phyloP scores from a whole-genome alignment of 2,797 vertebrate genomes.

The Eidolon dupreanum region DNA sequence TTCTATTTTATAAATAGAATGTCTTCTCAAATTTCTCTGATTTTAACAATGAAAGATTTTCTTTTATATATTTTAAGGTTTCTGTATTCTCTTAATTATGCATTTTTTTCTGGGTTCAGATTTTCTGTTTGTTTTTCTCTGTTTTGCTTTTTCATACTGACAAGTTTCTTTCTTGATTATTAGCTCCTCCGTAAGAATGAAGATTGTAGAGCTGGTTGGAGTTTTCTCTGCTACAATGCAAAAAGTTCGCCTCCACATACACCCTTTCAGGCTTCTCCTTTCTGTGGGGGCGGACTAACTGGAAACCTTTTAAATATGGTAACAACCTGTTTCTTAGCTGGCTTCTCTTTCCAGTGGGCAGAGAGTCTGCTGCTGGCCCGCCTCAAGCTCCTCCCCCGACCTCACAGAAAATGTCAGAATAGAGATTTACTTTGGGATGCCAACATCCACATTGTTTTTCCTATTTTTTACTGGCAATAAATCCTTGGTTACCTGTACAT shows the following conservation, averaged over 20 bases:
- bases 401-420: neutral
- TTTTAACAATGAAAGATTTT: neutral
- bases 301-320: neutral
- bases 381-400: rapidly evolving
- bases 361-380: neutral
- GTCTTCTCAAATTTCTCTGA: neutral
- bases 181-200: neutral
- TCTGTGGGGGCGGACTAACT: too few relatives aligned
- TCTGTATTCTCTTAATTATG: neutral
- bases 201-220: rapidly evolving
- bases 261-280: neutral
- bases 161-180: rapidly evolving
- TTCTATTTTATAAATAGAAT: neutral
- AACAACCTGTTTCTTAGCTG: neutral
- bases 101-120: neutral
- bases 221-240: neutral
- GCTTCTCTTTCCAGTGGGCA: neutral
- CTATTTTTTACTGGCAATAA: neutral
- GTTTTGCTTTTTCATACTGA: neutral
- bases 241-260: neutral
- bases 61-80: neutral
- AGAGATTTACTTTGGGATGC: too few relatives aligned
- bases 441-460: neutral
- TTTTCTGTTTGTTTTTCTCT: neutral
- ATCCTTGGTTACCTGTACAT: neutral